These are phyloP conservation scores for Pseudorectes ferrugineus DNA, from an alignment of 2,113 vertebrate genomes.

Conservation along the genomic window DNA sequence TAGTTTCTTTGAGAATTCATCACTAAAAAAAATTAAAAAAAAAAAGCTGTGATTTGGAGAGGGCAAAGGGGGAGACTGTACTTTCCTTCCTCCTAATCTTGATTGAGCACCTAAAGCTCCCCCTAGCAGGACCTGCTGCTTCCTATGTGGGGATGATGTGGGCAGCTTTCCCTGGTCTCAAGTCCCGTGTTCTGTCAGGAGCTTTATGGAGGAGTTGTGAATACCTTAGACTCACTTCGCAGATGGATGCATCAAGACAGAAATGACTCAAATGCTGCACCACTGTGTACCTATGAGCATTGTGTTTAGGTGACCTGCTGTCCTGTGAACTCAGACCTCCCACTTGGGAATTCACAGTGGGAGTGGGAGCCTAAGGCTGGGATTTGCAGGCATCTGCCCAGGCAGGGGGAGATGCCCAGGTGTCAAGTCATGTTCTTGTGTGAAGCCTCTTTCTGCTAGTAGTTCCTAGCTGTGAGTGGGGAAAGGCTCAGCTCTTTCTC, in stretches of 20 bases:
- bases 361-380: not conserved
- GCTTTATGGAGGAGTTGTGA: not conserved
- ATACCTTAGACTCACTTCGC: not conserved
- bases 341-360: not conserved
- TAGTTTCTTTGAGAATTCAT: not conserved
- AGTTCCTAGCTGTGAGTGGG: not conserved
- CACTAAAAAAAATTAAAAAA: not conserved
- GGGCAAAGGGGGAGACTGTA: not conserved
- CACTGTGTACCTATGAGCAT: not conserved
- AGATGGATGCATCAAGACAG: not conserved
- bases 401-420: accelerated
- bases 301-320: not conserved
- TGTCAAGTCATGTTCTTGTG: not conserved
- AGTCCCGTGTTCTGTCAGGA: not conserved
- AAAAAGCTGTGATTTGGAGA: not conserved
- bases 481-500: not conserved
- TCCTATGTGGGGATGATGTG: not conserved
- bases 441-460: not conserved
- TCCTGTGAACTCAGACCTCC: not conserved
- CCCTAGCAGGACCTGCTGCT: not conserved
- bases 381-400: not conserved
- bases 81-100: not conserved
- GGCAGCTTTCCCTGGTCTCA: not conserved
- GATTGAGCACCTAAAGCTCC: not conserved
- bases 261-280: not conserved